Evolutionary conservation across 2,888 invertebrate genomes (phyloP), one percentile per base, ranked within the genome.

Genomic region (Hoplodrina ambigua): DNA sequence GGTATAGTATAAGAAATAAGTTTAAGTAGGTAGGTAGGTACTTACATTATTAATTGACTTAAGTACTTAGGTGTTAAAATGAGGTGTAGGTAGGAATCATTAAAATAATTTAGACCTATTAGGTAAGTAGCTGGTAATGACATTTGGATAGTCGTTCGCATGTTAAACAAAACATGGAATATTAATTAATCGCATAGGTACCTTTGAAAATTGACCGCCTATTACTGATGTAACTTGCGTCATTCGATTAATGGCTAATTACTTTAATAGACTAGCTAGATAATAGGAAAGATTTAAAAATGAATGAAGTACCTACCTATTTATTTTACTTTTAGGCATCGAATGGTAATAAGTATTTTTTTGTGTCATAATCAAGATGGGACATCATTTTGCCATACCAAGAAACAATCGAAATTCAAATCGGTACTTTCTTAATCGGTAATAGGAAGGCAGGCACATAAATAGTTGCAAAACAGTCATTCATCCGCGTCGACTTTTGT

Each of bases 401-500:
- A 46, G 41, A 46, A 46, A 15, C 46, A 17, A 17, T 46, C 46
- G 17, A 46, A 41, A 41, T 41, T 13, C 4, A 13, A 41, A 41
- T 41, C 41, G 41, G 13, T 13, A 41, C 41, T 49, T 53, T 62
- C 52, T 19, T 69, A n/a, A 76, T 69, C 57, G 37, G 61, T 54
- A 17, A n/a, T n/a, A n/a, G n/a, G n/a, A n/a, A 25, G 25, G 49
- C 46, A 68, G 19, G 33, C 7, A 33, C 37, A 0, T 1, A 13
- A 3, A 41, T 2, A 11, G 41, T 41, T 41, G 41, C 37, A 41
- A 73, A 52, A n/a, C n/a, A 25, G 20, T 64, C 49, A 72, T 10
- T 72, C 59, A 69, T 25, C 64, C 41, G 53, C 50, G 52, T 50
- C n/a, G n/a, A 64, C 49, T 65, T 65, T 60, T 37, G 19, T 52